Base-by-base conservation (phyloP, 2,113 vertebrate species). In the Callipepla squamata region DNA sequence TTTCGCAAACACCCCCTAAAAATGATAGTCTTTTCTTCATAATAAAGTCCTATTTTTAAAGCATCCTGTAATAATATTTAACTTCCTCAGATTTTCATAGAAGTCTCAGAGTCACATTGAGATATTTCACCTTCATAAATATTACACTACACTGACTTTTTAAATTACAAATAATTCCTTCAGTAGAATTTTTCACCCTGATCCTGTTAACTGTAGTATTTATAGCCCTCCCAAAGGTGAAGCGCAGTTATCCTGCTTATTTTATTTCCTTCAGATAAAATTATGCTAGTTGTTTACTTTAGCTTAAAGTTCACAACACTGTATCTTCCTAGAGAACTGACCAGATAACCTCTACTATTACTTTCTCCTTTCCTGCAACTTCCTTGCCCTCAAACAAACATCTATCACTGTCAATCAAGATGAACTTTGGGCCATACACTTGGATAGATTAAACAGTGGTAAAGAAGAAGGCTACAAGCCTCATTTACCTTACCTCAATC, bases 381-480 rank as follows among this genome's bases (percentile, higher is more conserved):
- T 86, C 18, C 22, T 13, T 7, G 14, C 25, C 48, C 28, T 70
- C 44, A 70, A 57, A 59, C 38, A 70, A 57, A 38, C 7, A 30
- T 0, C 0, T 19, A 17, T 40, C 1, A 0, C 22, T 81, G 36
- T 22, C 26, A 76, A 36, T 4, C 5, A 3, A 4, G 14, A 18
- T 62, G 55, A 62, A 62, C 1, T 62, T 62, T 40, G 5, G 19
- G 23, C 19, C 7, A 21, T 32, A 21, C 13, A 26, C n/a, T 55
- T 78, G 58, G 3, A 28, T 53, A n/a, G 40, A 47, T 48, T 34
- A 78, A 87, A 67, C 5, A 92, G 44, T 22, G 4, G 13, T 87
- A 34, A 73, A 59, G 50, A 65, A 47, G 28, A 36, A 17, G 20
- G 36, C 34, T 44, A n/a, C 22, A 45, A 2, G 19, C 14, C 10